phyloP scores from a whole-genome alignment of 2,113 vertebrate species.

The Oreochromis niloticus region DNA sequence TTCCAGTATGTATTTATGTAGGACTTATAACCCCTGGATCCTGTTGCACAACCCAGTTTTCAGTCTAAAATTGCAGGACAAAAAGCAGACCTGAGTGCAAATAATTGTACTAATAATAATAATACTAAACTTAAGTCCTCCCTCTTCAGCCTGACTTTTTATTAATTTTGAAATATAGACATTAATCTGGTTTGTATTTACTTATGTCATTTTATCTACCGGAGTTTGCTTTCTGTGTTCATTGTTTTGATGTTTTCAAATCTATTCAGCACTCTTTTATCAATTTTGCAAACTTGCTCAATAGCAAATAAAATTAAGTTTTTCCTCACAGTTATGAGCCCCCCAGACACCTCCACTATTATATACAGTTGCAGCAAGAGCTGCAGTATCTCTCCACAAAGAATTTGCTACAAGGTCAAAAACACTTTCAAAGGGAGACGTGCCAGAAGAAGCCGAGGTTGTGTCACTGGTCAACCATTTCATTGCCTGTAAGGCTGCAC shows the following conservation, averaged over 20 bases:
- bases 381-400: not conserved
- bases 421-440: not conserved
- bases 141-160: not conserved
- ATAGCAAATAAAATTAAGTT: conserved; percentile 19
- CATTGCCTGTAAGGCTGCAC: not conserved
- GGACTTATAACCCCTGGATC: not conserved
- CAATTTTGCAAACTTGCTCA: not conserved
- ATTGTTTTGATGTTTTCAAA: not conserved
- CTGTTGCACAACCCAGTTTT: not conserved
- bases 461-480: not conserved
- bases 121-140: not conserved
- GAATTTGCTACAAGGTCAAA: not conserved
- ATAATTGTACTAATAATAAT: not conserved
- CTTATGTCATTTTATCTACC: not conserved
- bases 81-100: not conserved
- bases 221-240: not conserved
- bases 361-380: not conserved
- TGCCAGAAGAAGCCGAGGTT: not conserved
- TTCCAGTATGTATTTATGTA: not conserved
- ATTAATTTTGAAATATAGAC: not conserved
- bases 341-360: not conserved
- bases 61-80: not conserved
- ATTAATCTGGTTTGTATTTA: not conserved
- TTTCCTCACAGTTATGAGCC: conserved; percentile 1
- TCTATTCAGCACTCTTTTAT: not conserved